phyloP scores from a whole-genome alignment of 2,888 invertebrate species.

The Leptinotarsa rubiginosa region DNA sequence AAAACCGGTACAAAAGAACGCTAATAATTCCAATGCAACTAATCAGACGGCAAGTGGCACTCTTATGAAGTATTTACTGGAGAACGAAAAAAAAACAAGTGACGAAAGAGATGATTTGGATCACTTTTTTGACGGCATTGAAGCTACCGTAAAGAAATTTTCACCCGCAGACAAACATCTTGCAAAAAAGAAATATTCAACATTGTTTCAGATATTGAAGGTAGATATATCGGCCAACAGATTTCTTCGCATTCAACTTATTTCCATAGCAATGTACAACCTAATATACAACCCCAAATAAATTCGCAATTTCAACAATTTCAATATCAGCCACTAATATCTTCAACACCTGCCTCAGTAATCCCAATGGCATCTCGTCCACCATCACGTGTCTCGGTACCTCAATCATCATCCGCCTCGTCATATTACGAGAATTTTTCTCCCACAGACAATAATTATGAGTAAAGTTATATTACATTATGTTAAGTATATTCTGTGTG shows the following conservation, averaged over 20 bases:
- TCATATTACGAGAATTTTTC: constrained; percentile 24
- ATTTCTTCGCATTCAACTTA: constrained; percentile 19
- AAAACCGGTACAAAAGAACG: constrained; percentile 9
- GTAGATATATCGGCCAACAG: constrained; percentile 19
- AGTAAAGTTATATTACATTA: constrained; percentile 11
- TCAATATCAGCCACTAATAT: constrained; percentile 22
- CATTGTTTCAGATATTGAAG: constrained; percentile 1
- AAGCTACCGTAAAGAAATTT: constrained; percentile 26
- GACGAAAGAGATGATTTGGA: constrained; percentile 25
- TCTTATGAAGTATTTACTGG: constrained; percentile 25
- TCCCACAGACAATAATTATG: constrained; percentile 12
- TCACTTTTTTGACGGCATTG: constrained; percentile 23
- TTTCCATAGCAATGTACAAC: constrained; percentile 7
- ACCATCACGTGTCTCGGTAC: constrained; percentile 20
- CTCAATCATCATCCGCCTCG: constrained; percentile 20
- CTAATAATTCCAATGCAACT: constrained; percentile 20
- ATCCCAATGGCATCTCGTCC: constrained; percentile 24
- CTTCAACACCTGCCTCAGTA: constrained; percentile 22
- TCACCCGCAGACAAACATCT: constrained; percentile 23
- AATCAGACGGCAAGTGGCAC: constrained; percentile 12
- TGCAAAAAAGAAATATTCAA: constrained; percentile 20
- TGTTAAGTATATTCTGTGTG: constrained; percentile 18
- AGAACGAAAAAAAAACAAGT: constrained; percentile 21
- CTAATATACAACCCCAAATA: constrained; percentile 13
- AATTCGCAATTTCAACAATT: constrained; percentile 18